These are phyloP conservation scores for Schlechtendalia chinensis DNA, from an alignment of 1,140 invertebrate genomes.

Conservation along the genomic window DNA sequence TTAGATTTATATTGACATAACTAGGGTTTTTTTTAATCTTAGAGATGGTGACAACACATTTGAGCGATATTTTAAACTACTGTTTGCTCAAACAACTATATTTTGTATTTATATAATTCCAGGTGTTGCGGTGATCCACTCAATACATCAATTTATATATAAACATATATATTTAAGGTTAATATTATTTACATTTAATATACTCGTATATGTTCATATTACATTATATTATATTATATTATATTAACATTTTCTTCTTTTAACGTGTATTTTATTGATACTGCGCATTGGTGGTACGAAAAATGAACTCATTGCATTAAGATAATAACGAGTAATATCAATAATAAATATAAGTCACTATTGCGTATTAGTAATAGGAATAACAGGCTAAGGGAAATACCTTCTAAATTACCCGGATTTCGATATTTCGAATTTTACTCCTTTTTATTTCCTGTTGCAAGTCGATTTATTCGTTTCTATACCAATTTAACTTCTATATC, in stretches of 20 bases:
- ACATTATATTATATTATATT: too few species aligned
- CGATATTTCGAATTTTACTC: slow-evolving; percentile 13
- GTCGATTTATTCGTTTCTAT: slow-evolving; percentile 12
- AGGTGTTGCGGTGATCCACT: background rate
- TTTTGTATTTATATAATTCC: background rate
- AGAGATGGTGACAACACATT: background rate
- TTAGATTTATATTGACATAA: background rate
- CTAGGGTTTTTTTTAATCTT: background rate
- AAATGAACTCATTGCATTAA: slow-evolving; percentile 14
- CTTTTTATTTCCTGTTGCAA: background rate
- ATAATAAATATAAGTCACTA: background rate
- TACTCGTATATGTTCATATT: too few species aligned
- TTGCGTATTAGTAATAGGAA: background rate
- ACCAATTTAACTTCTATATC: background rate
- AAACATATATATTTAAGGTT: background rate
- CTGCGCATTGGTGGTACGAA: background rate
- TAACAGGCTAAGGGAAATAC: background rate
- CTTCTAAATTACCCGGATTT: background rate
- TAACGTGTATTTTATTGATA: background rate
- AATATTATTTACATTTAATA: too few species aligned
- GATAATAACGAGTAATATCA: slow-evolving; percentile 31
- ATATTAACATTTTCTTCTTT: background rate
- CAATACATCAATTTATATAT: background rate
- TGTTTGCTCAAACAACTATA: background rate
- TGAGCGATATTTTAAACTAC: too few species aligned